Percentiles rank a stretch among this genome's conserved stretches.
Conservation (phyloP, 2,888 invertebrate genomes). For the Poecilus cupreus region DNA sequence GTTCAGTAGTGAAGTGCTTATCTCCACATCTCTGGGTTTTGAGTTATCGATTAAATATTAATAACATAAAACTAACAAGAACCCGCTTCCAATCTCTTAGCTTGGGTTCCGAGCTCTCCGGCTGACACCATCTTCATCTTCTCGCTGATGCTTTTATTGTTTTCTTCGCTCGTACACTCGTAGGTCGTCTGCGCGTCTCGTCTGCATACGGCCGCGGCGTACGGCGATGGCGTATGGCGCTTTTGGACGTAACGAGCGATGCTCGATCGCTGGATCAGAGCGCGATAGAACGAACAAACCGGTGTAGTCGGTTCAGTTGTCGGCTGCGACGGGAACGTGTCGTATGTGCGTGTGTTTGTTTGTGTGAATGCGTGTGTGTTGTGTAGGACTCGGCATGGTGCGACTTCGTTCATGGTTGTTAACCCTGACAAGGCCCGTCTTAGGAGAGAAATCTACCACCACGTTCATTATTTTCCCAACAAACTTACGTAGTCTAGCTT, state of each 20-base stretch:
- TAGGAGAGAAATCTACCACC: conserved; percentile 5
- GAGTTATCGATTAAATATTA: not conserved
- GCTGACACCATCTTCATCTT: conserved; percentile 7
- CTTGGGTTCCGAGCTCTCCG: not conserved
- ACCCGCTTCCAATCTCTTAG: conserved; percentile 9
- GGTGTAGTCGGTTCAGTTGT: conserved; percentile 50
- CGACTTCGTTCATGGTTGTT: conserved; percentile 54
- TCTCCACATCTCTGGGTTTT: not conserved
- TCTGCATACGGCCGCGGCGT: conserved; percentile 26
- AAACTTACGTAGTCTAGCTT: no score
- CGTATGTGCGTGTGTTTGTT: conserved; percentile 42
- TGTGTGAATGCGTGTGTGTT: conserved; percentile 43
- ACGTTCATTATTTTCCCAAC: not conserved
- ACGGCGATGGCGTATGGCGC: not conserved
- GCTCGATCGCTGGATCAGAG: conserved; percentile 18
- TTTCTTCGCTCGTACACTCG: not conserved
- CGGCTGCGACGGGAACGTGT: not conserved
- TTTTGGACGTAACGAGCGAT: conserved; percentile 15
- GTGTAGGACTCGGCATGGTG: conserved; percentile 48
- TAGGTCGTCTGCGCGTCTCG: not conserved
- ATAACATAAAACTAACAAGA: conserved; percentile 3
- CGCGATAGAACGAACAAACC: conserved; percentile 38
- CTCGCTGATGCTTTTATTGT: conserved; percentile 22
- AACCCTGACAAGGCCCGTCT: conserved; percentile 52
- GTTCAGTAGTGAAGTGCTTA: not conserved